Evolutionary conservation across 2,113 vertebrate genomes (phyloP).

Genomic region (Sigmodon hispidus): DNA sequence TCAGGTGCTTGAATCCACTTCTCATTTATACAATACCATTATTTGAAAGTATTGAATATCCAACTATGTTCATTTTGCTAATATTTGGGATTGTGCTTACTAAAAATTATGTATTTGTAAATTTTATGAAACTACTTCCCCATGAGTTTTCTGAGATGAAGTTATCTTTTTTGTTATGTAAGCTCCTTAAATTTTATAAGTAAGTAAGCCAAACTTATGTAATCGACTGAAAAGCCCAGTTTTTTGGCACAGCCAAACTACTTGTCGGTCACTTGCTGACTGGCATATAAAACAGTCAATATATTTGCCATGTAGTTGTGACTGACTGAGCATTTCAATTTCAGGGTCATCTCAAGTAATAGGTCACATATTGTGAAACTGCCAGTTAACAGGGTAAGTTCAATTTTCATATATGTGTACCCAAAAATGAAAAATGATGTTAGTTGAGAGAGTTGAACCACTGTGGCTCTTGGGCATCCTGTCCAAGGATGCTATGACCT

Average conservation of each 20-base stretch:
- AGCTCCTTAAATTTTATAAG: slow-evolving; percentile 10
- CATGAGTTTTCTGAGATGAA: neutral
- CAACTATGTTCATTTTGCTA: neutral
- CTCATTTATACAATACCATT: neutral
- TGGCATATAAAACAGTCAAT: neutral
- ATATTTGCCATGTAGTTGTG: neutral
- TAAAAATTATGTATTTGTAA: neutral
- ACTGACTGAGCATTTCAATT: slow-evolving; percentile 77
- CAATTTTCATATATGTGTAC: neutral
- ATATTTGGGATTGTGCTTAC: neutral
- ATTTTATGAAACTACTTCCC: neutral
- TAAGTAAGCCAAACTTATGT: neutral
- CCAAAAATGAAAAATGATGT: neutral
- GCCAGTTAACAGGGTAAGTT: slow-evolving; percentile 92
- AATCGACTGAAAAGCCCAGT: neutral
- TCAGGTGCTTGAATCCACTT: neutral
- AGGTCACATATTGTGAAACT: slow-evolving; percentile 96
- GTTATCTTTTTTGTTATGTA: neutral
- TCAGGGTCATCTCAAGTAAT: slow-evolving; percentile 96
- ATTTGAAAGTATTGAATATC: neutral
- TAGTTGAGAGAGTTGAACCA: neutral
- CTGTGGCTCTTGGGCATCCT: neutral
- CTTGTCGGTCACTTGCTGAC: neutral
- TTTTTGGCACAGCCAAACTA: neutral
- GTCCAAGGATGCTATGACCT: neutral